Evolutionary conservation across 2,888 invertebrate genomes (phyloP).

Genomic region (Thyatira batis): DNA sequence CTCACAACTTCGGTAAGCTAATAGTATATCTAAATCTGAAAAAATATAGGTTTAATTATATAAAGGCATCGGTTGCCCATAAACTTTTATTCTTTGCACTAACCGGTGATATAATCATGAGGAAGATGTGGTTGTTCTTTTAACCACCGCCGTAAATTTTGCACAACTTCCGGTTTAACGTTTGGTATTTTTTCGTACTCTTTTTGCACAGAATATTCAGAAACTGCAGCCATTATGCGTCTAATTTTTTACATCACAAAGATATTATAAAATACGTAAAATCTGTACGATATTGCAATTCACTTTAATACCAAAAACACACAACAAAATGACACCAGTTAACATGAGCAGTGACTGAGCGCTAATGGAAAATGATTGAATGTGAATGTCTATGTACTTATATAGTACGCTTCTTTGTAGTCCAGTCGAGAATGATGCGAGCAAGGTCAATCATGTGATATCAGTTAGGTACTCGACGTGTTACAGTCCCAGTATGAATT

Average conservation of each 20-base stretch:
- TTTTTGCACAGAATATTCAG: constrained; percentile 39
- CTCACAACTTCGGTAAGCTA: constrained; percentile 86
- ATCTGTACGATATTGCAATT: neutral
- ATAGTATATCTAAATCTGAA: constrained; percentile 80
- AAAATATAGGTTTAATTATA: constrained; percentile 20
- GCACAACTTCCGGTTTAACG: constrained; percentile 80
- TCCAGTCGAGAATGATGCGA: constrained; percentile 27
- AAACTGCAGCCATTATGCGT: constrained; percentile 32
- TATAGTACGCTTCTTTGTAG: constrained; percentile 21
- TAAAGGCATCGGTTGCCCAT: neutral
- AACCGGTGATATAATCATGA: constrained; percentile 68
- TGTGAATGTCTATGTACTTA: neutral
- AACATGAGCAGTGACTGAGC: constrained; percentile 17
- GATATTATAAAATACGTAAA: neutral
- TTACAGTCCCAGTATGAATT: too few species aligned
- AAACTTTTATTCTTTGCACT: constrained; percentile 13
- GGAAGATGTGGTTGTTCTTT: constrained; percentile 84
- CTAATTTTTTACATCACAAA: constrained; percentile 11
- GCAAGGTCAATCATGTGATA: constrained; percentile 6
- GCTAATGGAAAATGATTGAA: constrained; percentile 25
- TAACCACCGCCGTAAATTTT: constrained; percentile 82
- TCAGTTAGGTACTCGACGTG: neutral
- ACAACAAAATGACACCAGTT: constrained; percentile 7
- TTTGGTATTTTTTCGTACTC: constrained; percentile 82
- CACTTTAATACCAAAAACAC: neutral